Evolutionary conservation across 1,140 invertebrate species (phyloP).

Genomic region (Zaprionus africanus): DNA sequence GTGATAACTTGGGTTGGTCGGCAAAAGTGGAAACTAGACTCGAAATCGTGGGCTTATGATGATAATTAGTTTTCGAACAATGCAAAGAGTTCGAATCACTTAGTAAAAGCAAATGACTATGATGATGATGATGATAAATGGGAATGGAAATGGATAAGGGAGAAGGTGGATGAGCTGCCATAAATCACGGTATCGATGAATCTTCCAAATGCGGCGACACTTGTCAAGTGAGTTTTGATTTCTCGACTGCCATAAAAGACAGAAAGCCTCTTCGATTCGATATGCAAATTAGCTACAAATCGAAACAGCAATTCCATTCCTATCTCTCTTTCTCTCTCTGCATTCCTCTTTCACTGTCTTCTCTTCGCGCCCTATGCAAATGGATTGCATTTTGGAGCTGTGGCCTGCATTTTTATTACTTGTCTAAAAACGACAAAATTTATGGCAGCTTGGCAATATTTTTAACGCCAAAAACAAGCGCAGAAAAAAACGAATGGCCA

Average conservation of each 20-base stretch:
- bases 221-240: constrained; percentile 54
- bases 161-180: constrained; percentile 23
- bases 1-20: constrained; percentile 58
- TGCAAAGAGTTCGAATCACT: constrained; percentile 29
- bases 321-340: background rate
- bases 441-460: constrained; percentile 75
- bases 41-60: constrained; percentile 48
- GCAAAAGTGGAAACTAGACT: constrained; percentile 19
- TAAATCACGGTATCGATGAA: constrained; percentile 62
- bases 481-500: constrained; percentile 31
- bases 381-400: constrained; percentile 48
- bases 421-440: constrained; percentile 78
- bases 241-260: constrained; percentile 30
- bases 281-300: constrained; percentile 73
- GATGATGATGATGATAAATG: constrained; percentile 19
- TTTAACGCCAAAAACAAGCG: constrained; percentile 70
- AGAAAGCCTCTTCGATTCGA: constrained; percentile 35
- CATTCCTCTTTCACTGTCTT: constrained; percentile 12
- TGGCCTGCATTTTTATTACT: constrained; percentile 79
- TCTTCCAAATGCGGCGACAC: constrained; percentile 44
- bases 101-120: constrained; percentile 19
- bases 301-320: constrained; percentile 19
- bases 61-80: constrained; percentile 64
- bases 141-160: background rate
- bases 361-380: constrained; percentile 48